Conservation (phyloP, 2,797 vertebrate species). For the Ctenopoma kingsleyae region DNA sequence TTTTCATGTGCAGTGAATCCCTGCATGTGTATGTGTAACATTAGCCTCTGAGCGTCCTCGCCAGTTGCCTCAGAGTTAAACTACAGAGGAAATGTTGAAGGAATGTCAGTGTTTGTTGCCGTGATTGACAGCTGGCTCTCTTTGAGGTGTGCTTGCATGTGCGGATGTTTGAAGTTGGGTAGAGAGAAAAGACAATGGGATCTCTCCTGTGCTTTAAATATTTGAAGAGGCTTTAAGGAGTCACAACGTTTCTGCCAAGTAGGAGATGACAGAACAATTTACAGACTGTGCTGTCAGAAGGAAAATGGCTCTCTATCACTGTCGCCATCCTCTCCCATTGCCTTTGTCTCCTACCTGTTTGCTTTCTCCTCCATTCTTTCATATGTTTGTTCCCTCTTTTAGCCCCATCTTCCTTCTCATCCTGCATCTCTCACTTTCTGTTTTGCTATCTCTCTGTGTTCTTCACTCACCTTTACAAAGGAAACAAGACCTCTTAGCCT, state of each 20-base stretch:
- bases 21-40: background rate
- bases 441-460: background rate
- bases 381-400: background rate
- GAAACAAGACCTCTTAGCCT: background rate
- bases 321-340: slow-evolving; percentile 11
- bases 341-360: slow-evolving; percentile 16
- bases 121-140: slow-evolving; percentile 65
- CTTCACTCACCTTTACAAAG: slow-evolving; percentile 4
- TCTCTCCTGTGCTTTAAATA: slow-evolving; percentile 64
- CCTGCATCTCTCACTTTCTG: slow-evolving; percentile 10
- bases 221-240: slow-evolving; percentile 70
- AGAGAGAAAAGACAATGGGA: slow-evolving; percentile 55
- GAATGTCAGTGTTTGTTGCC: slow-evolving; percentile 27
- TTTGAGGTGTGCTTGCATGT: slow-evolving; percentile 42
- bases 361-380: slow-evolving; percentile 18
- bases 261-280: slow-evolving; percentile 47
- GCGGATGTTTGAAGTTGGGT: slow-evolving; percentile 62
- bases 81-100: slow-evolving; percentile 39
- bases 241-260: slow-evolving; percentile 43
- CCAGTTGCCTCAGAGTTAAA: slow-evolving; percentile 14
- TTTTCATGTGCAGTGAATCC: slow-evolving; percentile 18
- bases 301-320: slow-evolving; percentile 15
- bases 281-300: slow-evolving; percentile 27
- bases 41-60: slow-evolving; percentile 8
- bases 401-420: background rate